Percentiles rank a stretch among this genome's conserved stretches.
phyloP scores from a whole-genome alignment of 2,797 vertebrate genomes.

The Alfaro cultratus region DNA sequence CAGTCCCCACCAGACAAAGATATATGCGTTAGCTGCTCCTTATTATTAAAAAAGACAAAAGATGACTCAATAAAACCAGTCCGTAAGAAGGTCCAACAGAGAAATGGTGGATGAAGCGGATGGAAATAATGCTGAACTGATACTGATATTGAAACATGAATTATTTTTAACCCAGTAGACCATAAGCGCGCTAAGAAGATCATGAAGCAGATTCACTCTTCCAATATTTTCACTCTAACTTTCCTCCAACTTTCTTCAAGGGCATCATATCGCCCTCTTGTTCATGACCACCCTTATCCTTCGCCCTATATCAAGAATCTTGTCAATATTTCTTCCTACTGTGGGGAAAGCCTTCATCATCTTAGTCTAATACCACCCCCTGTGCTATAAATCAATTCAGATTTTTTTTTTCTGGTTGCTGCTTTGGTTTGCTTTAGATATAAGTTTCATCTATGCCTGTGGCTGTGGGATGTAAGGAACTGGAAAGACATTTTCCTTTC shows the following conservation, averaged over 20 bases:
- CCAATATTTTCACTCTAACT: background rate
- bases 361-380: slow-evolving; percentile 4
- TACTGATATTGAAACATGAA: background rate
- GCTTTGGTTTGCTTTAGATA: background rate
- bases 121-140: too few species aligned
- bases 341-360: background rate
- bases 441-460: background rate
- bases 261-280: background rate
- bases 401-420: background rate
- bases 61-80: background rate
- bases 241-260: background rate
- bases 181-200: background rate
- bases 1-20: background rate
- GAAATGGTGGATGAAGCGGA: too few species aligned
- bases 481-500: background rate
- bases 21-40: background rate
- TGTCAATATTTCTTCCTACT: background rate
- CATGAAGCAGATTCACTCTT: slow-evolving; percentile 5
- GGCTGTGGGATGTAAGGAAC: background rate
- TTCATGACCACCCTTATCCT: background rate
- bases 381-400: background rate
- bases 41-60: background rate
- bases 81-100: too few species aligned
- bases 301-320: background rate
- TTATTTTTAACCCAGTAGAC: background rate